A percentile compares a stretch with the other conserved stretches of the same genome.
These are phyloP conservation scores for Aphelenchoides besseyi DNA, from an alignment of 1,140 invertebrate genomes.

Conservation along the genomic window DNA sequence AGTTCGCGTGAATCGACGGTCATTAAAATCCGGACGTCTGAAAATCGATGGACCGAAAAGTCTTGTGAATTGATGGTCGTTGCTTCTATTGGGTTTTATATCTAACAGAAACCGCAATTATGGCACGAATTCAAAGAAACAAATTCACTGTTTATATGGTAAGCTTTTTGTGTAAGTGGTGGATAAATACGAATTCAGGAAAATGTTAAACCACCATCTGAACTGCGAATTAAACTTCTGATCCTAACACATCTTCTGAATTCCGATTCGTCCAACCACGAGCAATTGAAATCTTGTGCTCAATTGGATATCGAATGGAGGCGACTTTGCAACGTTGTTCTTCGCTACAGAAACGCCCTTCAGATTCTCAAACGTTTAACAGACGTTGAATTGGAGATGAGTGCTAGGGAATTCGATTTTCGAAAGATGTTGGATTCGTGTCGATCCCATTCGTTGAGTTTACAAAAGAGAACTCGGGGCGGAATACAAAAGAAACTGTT, in stretches of 20 bases:
- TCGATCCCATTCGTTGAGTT: neutral
- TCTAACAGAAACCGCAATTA: neutral
- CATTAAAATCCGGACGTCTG: too few relatives aligned
- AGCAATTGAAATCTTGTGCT: neutral
- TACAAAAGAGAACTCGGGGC: neutral
- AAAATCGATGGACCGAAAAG: too few relatives aligned
- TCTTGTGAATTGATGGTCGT: too few relatives aligned
- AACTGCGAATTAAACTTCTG: neutral
- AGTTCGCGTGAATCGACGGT: too few relatives aligned
- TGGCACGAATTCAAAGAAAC: neutral
- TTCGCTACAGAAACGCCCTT: neutral
- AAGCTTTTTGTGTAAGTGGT: too few relatives aligned
- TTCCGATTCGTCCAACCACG: neutral
- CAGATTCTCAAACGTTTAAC: neutral
- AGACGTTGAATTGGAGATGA: neutral
- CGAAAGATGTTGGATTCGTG: neutral
- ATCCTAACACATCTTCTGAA: neutral
- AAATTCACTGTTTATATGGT: neutral
- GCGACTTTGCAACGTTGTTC: neutral
- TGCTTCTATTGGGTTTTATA: neutral
- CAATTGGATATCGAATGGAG: neutral
- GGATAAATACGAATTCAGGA: neutral
- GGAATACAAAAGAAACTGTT: neutral
- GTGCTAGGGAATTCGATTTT: neutral
- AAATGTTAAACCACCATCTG: neutral